These are phyloP conservation scores for Archilochus colubris DNA, from an alignment of 2,113 vertebrate species.

Conservation along the genomic window DNA sequence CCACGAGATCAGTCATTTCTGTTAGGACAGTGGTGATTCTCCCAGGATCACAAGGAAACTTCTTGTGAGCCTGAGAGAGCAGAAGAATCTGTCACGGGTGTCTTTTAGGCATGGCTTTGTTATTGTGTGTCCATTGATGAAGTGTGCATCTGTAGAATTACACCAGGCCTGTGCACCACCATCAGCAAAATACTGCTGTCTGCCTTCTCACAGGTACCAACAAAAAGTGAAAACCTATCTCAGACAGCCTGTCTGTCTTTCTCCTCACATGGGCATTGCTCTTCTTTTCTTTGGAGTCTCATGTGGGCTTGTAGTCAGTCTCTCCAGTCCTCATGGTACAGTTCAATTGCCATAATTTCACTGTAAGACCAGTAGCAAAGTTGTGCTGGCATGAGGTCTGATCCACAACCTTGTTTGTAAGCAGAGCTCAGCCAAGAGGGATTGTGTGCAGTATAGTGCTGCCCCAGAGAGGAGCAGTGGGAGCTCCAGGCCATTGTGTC, in stretches of 20 bases:
- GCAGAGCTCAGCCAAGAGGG: background rate
- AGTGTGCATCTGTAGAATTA: background rate
- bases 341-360: background rate
- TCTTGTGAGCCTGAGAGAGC: background rate
- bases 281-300: background rate
- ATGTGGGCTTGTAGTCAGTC: background rate
- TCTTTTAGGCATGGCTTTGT: background rate
- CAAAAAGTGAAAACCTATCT: background rate
- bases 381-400: background rate
- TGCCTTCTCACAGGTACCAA: background rate
- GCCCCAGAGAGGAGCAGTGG: background rate
- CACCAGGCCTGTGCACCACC: background rate
- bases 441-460: background rate
- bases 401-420: background rate
- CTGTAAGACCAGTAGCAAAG: background rate
- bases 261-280: background rate
- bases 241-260: background rate
- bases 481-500: background rate
- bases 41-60: background rate
- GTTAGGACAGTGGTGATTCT: background rate
- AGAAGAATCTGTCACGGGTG: rapidly evolving
- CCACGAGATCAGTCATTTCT: background rate
- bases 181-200: background rate
- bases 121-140: background rate
- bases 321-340: background rate